Evolutionary conservation across 2,113 vertebrate species (phyloP), one percentile per base, ranked within the genome.

Genomic region (Raja brachyura): DNA sequence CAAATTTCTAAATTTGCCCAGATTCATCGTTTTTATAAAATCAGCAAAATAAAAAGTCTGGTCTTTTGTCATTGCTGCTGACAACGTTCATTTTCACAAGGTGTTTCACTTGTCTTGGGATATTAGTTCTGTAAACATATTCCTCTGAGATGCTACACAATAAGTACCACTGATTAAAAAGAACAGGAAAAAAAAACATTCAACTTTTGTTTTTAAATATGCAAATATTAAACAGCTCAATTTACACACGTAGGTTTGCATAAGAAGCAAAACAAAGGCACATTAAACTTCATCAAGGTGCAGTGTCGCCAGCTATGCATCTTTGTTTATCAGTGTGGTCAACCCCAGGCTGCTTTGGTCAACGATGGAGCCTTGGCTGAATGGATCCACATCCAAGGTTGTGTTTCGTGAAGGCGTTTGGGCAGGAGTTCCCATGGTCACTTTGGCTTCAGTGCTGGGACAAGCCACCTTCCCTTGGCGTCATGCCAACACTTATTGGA

Each of bases 161-260:
- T 31, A 18, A 8, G 83, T 88, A n/a, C 83, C 59, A 31, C 28
- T 3, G n/a, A 88, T 63, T 63, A 18, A 63, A 85, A 88, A 48
- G 39, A 83, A 48, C 39, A 48, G 39, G 48, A 66, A 88, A 86
- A 63, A 63, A 88, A 86, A 88, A 88, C 59, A 88, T 88, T 88
- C 83, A 88, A 39, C 63, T 61, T 48, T 73, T 92, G 31, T 92
- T 92, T 90, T 92, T 92, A 92, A 92, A 92, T 92, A 92, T 39
- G 88, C 88, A 92, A 92, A 92, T 92, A 92, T 92, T 92, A 92
- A 92, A 92, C 68, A 92, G 88, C 88, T 92, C 18, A n/a, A 92
- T 92, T 92, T 92, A 92, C 88, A 92, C 31, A 92, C 68, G 70
- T 48, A 70, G 48, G 33, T 92, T 73, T 92, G 66, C 88, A 73